A percentile compares a stretch with the other conserved stretches of the same genome.
phyloP scores from a whole-genome alignment of 2,113 vertebrate genomes.

The Aleadryas rufinucha region DNA sequence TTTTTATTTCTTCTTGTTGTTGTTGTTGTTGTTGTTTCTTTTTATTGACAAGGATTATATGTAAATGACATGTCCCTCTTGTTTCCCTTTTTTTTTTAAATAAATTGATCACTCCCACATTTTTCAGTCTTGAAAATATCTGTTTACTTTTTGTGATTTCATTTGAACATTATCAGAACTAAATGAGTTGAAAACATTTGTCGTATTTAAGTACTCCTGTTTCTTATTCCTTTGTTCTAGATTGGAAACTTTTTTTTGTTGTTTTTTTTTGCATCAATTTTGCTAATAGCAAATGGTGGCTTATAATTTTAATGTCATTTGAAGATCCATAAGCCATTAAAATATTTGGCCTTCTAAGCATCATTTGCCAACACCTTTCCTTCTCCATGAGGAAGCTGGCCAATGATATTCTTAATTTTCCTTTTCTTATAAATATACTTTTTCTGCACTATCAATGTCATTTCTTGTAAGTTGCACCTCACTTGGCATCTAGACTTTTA shows the following conservation, averaged over 20 bases:
- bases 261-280: not conserved
- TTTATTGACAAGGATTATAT: not conserved
- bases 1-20: too few species aligned
- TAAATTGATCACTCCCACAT: rapidly evolving
- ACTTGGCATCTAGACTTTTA: not conserved
- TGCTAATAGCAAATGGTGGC: not conserved
- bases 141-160: not conserved
- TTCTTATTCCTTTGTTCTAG: not conserved
- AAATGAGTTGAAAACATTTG: not conserved
- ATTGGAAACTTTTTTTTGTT: not conserved
- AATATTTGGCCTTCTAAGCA: not conserved
- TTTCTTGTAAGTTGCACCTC: not conserved
- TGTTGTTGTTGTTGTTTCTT: too few species aligned
- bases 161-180: not conserved
- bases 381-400: not conserved
- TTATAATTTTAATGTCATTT: not conserved
- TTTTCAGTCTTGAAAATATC: not conserved
- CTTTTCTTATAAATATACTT: not conserved
- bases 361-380: not conserved
- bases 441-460: not conserved
- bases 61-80: not conserved
- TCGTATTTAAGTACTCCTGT: not conserved
- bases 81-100: not conserved
- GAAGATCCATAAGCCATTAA: not conserved
- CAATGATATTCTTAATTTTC: not conserved